Evolutionary conservation across 2,888 invertebrate species (phyloP), one percentile per base, ranked within the genome.

Genomic region (Chalcis sispes): DNA sequence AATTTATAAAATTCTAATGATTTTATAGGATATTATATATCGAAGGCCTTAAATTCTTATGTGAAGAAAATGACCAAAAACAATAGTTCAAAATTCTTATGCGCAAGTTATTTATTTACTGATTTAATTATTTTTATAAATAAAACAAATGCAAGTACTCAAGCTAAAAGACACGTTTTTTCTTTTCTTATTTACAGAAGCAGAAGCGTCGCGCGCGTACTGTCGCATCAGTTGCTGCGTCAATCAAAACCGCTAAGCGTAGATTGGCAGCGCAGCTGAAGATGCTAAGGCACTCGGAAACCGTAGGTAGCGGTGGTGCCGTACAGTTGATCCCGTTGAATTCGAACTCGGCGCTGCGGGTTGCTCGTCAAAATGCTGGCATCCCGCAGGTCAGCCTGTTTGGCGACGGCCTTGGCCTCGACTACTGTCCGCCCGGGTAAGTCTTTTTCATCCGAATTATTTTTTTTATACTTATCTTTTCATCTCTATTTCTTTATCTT

Each of bases 321-420:
- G 77, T 81, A 0, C 46, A 58, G 42, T 75, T 82, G 8, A 27
- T 82, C 18, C 85, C 85, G 32, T 76, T 36, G 18, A 46, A 79
- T 8, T 79, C 83, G 3, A 82, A 76, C 65, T 77, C 80, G 8
- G n/a, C 58, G 2, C 61, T 87, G 15, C 78, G 56, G 23, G 79
- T 64, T 25, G 67, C 84, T n/a, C 82, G 86, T 80, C 82, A 86
- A 71, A 88, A 86, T 77, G 90, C 91, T 29, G 91, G 91, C 13
- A 91, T 92, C 61, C 87, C 91, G 7, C 90, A 90, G 27, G 89
- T 94, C 64, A 90, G 92, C 80, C 88, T 96, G 40, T 94, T 95
- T 84, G 95, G 95, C 10, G 89, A 90, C 79, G 89, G 90, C 61
- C 91, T 94, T 83, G 92, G 93, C 78, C 89, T 96, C 66, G 94